These are phyloP conservation scores for Agrochola lychnidis DNA, from an alignment of 2,888 invertebrate genomes.

Conservation along the genomic window DNA sequence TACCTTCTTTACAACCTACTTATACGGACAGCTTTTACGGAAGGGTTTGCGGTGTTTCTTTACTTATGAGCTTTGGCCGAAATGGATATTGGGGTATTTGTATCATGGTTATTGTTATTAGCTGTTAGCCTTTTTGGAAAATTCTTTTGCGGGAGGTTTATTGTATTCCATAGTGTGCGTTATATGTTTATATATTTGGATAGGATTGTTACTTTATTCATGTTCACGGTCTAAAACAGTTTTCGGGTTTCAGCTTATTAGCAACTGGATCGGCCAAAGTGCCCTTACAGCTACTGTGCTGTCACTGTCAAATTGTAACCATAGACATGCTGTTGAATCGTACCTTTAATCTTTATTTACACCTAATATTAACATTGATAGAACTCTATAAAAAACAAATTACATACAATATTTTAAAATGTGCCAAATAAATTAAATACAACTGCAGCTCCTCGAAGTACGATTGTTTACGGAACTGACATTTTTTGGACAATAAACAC, in stretches of 20 bases:
- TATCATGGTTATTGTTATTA: slow-evolving; percentile 45
- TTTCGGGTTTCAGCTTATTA: background rate
- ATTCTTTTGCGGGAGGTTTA: slow-evolving; percentile 5
- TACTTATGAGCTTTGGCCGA: slow-evolving; percentile 46
- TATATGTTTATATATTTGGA: background rate
- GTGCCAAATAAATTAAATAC: no score
- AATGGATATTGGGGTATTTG: slow-evolving; percentile 44
- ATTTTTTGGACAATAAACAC: no score
- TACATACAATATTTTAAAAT: no score
- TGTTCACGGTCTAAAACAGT: no score
- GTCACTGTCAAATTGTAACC: background rate
- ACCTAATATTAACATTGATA: no score
- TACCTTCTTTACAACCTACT: slow-evolving; percentile 61
- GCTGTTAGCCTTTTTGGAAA: slow-evolving; percentile 22
- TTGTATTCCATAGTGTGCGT: slow-evolving; percentile 1
- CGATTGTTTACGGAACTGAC: no score
- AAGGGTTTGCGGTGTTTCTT: slow-evolving; percentile 29
- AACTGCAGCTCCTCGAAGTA: no score
- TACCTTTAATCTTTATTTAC: no score
- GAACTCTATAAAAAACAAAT: no score
- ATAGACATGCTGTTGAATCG: background rate
- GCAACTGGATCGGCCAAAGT: background rate
- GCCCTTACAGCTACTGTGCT: background rate
- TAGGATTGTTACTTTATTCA: background rate
- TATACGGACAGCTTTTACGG: slow-evolving; percentile 38